phyloP scores from a whole-genome alignment of 2,797 vertebrate genomes.

The Lithobates pipiens region DNA sequence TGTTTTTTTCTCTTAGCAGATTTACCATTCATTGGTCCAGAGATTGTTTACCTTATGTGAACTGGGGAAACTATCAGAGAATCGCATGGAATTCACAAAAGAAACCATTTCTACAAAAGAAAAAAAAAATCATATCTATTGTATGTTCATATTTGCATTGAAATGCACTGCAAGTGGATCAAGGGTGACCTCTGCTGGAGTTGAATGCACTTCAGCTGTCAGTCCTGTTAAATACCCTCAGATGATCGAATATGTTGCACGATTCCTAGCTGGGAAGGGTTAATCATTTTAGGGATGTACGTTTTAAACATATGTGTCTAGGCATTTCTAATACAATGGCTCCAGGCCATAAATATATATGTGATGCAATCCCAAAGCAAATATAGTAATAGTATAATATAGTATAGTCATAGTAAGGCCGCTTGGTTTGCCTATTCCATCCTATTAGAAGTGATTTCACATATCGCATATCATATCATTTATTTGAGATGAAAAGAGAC shows the following conservation, averaged over 20 bases:
- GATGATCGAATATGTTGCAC: neutral
- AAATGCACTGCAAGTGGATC: conserved; percentile 10
- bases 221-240: neutral
- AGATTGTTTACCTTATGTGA: conserved; percentile 43
- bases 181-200: conserved; percentile 57
- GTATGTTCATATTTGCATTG: conserved; percentile 14
- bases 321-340: neutral
- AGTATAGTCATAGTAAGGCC: too few relatives aligned
- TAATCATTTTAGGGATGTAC: neutral
- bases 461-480: neutral
- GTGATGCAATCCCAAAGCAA: neutral
- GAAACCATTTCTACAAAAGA: conserved; percentile 25
- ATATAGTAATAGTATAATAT: too few relatives aligned
- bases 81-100: conserved; percentile 9
- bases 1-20: conserved; percentile 5
- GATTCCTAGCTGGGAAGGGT: neutral
- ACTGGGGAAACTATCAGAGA: conserved; percentile 29
- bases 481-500: neutral
- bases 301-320: neutral
- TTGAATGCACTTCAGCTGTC: neutral
- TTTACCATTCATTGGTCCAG: conserved; percentile 41
- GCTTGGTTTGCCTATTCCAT: neutral
- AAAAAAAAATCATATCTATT: conserved; percentile 8
- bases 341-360: neutral
- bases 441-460: neutral